Conservation (phyloP, 2,797 vertebrate species). For the Bradypus variegatus region DNA sequence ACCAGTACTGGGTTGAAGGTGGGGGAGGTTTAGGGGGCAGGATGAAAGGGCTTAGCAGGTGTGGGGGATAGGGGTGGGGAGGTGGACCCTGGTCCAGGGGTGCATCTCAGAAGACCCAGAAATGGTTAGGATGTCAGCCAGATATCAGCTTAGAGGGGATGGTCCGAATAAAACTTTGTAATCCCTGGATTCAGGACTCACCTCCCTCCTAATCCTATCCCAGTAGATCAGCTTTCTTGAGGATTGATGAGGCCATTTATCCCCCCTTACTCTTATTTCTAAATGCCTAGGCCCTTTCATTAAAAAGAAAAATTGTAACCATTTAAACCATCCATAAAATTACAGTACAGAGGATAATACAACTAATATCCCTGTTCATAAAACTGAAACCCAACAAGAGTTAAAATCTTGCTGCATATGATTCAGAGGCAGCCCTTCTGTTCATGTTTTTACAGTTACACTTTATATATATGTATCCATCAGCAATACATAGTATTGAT, state of each 20-base stretch:
- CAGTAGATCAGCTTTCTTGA: constrained; percentile 45
- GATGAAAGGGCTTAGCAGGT: background rate
- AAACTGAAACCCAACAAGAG: background rate
- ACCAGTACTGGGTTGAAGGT: background rate
- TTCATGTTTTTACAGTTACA: background rate
- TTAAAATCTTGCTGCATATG: background rate
- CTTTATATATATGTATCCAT: background rate
- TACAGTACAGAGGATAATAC: background rate
- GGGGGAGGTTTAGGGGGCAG: background rate
- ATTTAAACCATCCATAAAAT: constrained; percentile 17
- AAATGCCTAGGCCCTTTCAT: constrained; percentile 25
- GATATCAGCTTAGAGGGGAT: constrained; percentile 45
- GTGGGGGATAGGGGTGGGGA: no score
- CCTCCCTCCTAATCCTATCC: constrained; percentile 47
- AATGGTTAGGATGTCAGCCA: background rate
- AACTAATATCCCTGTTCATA: background rate
- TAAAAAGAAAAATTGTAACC: background rate
- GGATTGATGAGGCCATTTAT: constrained; percentile 42
- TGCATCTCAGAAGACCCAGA: background rate
- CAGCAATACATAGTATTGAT: background rate
- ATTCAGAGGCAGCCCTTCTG: background rate
- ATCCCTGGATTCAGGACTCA: constrained; percentile 38
- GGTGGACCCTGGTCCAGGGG: background rate
- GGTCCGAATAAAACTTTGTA: constrained; percentile 49
- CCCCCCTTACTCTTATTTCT: constrained; percentile 47